Evolutionary conservation across 2,797 vertebrate genomes (phyloP), one percentile per base, ranked within the genome.

Genomic region (Spinibarbus caldwelli): DNA sequence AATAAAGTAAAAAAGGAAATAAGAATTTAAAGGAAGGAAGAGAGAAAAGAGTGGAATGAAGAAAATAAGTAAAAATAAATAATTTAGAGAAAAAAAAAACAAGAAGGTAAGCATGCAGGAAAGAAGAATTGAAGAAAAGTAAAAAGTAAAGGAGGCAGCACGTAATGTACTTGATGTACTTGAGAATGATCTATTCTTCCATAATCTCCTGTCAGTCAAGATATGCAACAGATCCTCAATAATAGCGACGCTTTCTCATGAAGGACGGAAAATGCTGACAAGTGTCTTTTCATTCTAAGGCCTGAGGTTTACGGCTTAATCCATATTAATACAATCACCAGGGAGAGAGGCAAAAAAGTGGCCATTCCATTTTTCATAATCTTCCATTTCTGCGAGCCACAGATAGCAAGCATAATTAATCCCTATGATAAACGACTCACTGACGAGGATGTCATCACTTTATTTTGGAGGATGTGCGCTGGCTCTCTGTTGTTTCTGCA

Each of bases 331-430:
- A 93, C 84, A 78, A 91, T 87, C 90, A 90, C 84, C 92, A 94
- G 93, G 93, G 89, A 91, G 85, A 90, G 85, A 91, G 86, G 87
- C 86, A 91, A 91, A 93, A 78, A 64, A 66, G 92, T 87, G 84
- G 91, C 95, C 93, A 94, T 91, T 94, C 92, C 87, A 93, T 94
- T 94, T 92, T 95, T 94, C 92, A 89, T 92, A 93, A 94, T 88
- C 92, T 93, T 89, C 91, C 91, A 89, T 91, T 94, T 92, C 95
- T 97, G 96, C 91, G 94, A 95, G 92, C 62, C 10, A 41, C 90
- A 96, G 95, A 97, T 95, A 96, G 91, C 85, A 87, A 64, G 80
- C 70, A 90, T 93, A 96, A 96, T 96, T 96, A 96, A 96, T 89
- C 93, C 89, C 90, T 81, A 80, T 90, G 91, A 96, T 92, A 91